Evolutionary conservation across 2,797 vertebrate genomes (phyloP).

Genomic region (Lutjanus campechanus): DNA sequence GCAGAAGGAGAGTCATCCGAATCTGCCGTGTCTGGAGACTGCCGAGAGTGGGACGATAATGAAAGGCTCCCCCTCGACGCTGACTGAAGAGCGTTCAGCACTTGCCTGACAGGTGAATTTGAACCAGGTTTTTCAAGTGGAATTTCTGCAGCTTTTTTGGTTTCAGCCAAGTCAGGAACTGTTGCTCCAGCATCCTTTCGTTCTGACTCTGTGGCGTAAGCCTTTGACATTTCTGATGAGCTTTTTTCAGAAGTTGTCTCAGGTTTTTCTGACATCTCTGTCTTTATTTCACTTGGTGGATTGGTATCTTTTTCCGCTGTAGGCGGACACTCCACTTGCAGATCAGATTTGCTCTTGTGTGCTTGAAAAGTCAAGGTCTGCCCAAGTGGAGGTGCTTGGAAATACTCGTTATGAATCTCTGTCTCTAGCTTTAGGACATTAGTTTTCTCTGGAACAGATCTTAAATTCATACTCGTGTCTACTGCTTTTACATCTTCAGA

Average conservation of each 20-base stretch:
- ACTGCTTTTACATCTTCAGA: constrained; percentile 41
- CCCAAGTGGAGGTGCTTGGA: constrained; percentile 81
- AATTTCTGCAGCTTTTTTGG: constrained; percentile 66
- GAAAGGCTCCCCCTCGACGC: constrained; percentile 79
- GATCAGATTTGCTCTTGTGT: constrained; percentile 54
- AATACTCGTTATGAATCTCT: constrained; percentile 82
- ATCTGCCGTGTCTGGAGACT: constrained; percentile 83
- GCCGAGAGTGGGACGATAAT: constrained; percentile 75
- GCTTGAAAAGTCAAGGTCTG: constrained; percentile 73
- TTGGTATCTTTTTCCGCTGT: constrained; percentile 27
- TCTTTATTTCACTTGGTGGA: constrained; percentile 24
- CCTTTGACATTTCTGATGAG: constrained; percentile 37
- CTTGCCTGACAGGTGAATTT: constrained; percentile 81
- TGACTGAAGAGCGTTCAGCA: constrained; percentile 80
- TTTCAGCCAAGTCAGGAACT: constrained; percentile 58
- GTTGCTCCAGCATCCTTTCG: constrained; percentile 51
- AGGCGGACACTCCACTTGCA: constrained; percentile 31
- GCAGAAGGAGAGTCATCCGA: constrained; percentile 89
- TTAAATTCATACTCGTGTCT: constrained; percentile 63
- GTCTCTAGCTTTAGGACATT: constrained; percentile 80
- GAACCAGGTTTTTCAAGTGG: constrained; percentile 72
- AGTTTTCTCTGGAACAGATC: constrained; percentile 70
- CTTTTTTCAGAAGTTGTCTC: constrained; percentile 38
- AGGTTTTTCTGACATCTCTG: constrained; percentile 39
- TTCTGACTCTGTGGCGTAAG: constrained; percentile 35